A percentile compares a stretch with the other conserved stretches of the same genome.
These are phyloP conservation scores for Bombus consobrinus DNA, from an alignment of 1,140 invertebrate genomes.

Conservation along the genomic window DNA sequence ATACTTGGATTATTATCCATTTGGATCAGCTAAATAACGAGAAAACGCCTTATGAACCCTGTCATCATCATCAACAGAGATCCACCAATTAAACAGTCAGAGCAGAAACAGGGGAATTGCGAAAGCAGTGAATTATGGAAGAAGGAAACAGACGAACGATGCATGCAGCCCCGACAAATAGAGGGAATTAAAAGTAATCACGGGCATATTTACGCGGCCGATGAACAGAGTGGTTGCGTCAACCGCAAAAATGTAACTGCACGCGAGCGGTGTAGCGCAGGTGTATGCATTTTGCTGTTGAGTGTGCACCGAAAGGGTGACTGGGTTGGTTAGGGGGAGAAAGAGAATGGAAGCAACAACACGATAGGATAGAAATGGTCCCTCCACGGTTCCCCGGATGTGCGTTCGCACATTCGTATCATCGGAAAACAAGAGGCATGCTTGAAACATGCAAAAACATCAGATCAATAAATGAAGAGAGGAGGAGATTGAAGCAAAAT, in stretches of 20 bases:
- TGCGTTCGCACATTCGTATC: too few relatives aligned
- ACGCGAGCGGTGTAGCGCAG: constrained; percentile 56
- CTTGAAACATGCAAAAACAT: too few relatives aligned
- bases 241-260: constrained; percentile 78
- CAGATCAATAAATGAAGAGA: too few relatives aligned
- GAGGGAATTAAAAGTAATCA: constrained; percentile 81
- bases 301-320: constrained; percentile 23
- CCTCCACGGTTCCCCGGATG: background rate
- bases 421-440: too few relatives aligned
- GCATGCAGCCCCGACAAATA: constrained; percentile 61
- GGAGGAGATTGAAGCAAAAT: too few relatives aligned
- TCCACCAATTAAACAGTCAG: background rate
- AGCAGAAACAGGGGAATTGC: background rate
- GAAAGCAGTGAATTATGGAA: background rate
- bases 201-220: constrained; percentile 76
- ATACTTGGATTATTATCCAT: too few relatives aligned
- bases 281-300: constrained; percentile 49
- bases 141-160: background rate
- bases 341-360: background rate
- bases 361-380: constrained; percentile 3
- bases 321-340: background rate
- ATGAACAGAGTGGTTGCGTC: constrained; percentile 68
- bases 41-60: background rate
- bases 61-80: background rate
- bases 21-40: background rate